Percentiles rank a stretch among this genome's conserved stretches.
phyloP scores from a whole-genome alignment of 2,888 invertebrate species.

The Xestia xanthographa region DNA sequence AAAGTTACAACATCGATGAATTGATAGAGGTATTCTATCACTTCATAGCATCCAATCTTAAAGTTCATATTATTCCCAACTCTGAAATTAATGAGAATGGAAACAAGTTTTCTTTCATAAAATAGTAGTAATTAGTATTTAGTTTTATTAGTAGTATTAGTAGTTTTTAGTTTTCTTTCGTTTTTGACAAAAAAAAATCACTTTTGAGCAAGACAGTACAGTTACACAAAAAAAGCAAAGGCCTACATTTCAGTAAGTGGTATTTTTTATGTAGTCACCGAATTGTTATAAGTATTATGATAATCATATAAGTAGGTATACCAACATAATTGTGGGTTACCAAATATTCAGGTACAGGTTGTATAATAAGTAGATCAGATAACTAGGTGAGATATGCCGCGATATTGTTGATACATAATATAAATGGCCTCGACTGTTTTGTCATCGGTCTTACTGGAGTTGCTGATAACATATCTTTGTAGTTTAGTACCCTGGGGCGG shows the following conservation, averaged over 20 bases:
- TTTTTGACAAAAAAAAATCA: no score
- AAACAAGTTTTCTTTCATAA: neutral
- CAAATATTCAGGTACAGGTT: conserved; percentile 56
- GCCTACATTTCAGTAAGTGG: conserved; percentile 25
- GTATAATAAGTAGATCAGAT: conserved; percentile 65
- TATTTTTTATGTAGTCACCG: conserved; percentile 22
- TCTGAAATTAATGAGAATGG: neutral
- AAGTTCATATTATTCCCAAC: no score
- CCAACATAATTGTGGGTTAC: conserved; percentile 59
- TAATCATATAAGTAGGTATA: conserved; percentile 53
- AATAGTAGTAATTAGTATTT: no score
- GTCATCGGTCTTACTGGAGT: conserved; percentile 25
- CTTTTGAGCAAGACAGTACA: conserved; percentile 2
- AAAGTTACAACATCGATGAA: no score
- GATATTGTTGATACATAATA: conserved; percentile 57
- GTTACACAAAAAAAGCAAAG: conserved; percentile 34
- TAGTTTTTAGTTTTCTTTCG: no score
- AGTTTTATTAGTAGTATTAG: no score
- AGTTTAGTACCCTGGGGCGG: conserved; percentile 28
- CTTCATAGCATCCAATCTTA: no score
- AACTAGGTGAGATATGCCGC: conserved; percentile 62
- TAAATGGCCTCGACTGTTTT: conserved; percentile 46
- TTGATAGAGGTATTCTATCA: no score
- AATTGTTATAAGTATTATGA: conserved; percentile 43
- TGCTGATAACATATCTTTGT: conserved; percentile 28